These are phyloP conservation scores for Cryptocephalus primarius DNA, from an alignment of 2,888 invertebrate genomes.

Conservation along the genomic window DNA sequence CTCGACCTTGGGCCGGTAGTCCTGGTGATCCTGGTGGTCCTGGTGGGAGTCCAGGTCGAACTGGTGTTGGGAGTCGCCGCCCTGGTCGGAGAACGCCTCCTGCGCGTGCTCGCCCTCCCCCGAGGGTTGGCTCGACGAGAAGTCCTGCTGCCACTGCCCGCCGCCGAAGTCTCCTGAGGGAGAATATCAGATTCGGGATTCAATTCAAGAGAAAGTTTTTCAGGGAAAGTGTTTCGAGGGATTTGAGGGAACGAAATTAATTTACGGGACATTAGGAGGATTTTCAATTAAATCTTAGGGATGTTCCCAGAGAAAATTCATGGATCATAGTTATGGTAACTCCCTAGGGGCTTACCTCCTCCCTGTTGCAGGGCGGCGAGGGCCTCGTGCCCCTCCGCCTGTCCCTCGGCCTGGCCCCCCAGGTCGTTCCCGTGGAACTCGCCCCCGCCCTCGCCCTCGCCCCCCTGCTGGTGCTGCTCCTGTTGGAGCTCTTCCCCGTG, in stretches of 20 bases:
- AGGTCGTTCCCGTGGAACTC: not conserved
- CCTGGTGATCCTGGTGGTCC: slow-evolving; percentile 34
- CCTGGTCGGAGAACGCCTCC: no score
- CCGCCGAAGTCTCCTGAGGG: no score
- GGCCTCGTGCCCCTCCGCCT: slow-evolving; percentile 3
- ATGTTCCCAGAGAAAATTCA: no score
- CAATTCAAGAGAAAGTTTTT: no score
- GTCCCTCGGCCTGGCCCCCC: not conserved
- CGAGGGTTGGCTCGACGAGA: slow-evolving; percentile 12
- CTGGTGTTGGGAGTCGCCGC: no score
- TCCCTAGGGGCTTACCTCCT: not conserved
- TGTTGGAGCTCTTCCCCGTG: slow-evolving; percentile 3
- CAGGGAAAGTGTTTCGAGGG: no score
- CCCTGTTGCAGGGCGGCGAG: not conserved
- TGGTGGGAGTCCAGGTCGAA: slow-evolving; percentile 4
- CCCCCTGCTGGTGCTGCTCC: slow-evolving; percentile 2
- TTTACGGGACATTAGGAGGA: no score
- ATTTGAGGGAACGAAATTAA: no score
- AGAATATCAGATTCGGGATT: no score
- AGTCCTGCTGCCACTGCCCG: slow-evolving; percentile 6
- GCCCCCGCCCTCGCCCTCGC: slow-evolving; percentile 9
- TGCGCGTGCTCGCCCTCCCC: not conserved
- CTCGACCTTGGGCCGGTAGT: slow-evolving; percentile 38
- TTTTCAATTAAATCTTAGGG: no score
- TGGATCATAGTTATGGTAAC: no score